Evolutionary conservation across 2,113 vertebrate species (phyloP), one percentile per base, ranked within the genome.

Genomic region (Sebastes schlegelii): DNA sequence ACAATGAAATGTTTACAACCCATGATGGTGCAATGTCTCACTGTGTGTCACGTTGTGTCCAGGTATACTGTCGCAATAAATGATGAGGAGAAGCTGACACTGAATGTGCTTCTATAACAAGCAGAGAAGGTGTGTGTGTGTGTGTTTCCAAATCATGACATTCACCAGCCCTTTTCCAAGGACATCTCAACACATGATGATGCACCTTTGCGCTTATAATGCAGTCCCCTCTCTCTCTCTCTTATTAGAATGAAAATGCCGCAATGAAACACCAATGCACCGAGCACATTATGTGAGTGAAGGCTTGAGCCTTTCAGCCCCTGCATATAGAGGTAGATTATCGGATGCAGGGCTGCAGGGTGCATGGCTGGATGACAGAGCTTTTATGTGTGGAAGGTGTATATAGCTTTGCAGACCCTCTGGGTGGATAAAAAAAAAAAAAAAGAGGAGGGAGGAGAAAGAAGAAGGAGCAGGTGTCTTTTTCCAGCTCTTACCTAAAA

Each of bases 401-500:
- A 81, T 80, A 75, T 81, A 71, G 81, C 80, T 86, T 34, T 83
- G 79, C 93, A 79, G 87, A 84, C 77, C 82, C 77, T 45, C 2
- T 61, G 73, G 67, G 83, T 84, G 73, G 85, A 52, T 82, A 34
- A n/a, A 77, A 65, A 64, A 63, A 46, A 64, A 60, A 8, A 13
- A 8, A 61, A 6, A 26, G 57, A 26, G 21, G 13, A 26, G 4
- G 58, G 9, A 13, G 0, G 10, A 7, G 8, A 8, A 12, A 43
- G 54, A 6, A 9, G 34, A 65, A 51, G 54, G 13, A 89, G 86
- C 92, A 94, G 95, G 92, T 94, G 94, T 95, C 92, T 93, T 87
- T 34, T 93, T 88, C 83, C 89, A 88, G 88, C 82, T 83, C 96
- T 97, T 96, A 99, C 98, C 98, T 98, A 97, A 99, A 99, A 94